phyloP scores from a whole-genome alignment of 2,888 invertebrate genomes.

The Drosophila vallismaia region DNA sequence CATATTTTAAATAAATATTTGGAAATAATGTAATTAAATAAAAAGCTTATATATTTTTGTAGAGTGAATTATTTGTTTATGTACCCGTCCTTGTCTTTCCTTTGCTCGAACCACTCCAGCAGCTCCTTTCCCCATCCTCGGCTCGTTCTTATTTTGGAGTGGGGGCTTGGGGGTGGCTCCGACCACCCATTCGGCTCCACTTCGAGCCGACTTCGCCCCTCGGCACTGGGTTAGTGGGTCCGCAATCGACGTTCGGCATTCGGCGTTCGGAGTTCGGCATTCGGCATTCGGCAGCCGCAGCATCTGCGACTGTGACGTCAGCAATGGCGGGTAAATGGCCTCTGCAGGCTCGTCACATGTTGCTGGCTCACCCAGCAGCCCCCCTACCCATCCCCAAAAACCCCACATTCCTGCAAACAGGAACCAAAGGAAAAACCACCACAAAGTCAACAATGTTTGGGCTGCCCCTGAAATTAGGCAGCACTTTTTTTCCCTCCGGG shows the following conservation, averaged over 20 bases:
- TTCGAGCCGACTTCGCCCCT: constrained; percentile 17
- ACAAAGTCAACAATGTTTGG: constrained; percentile 32
- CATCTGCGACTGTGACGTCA: constrained; percentile 65
- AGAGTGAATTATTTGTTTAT: not conserved
- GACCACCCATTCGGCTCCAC: constrained; percentile 7
- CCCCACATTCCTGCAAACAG: not conserved
- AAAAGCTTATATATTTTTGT: not conserved
- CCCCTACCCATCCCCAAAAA: constrained; percentile 6
- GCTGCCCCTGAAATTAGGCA: constrained; percentile 54
- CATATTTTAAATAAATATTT: too few relatives aligned
- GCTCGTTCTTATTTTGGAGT: not conserved
- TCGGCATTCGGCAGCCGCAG: constrained; percentile 2
- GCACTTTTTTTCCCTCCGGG: not conserved
- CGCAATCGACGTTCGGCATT: constrained; percentile 4
- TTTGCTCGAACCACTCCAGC: not conserved
- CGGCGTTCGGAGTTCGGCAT: not conserved
- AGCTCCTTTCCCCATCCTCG: not conserved
- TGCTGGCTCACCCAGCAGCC: constrained; percentile 56
- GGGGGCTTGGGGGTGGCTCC: constrained; percentile 5
- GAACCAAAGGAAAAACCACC: not conserved
- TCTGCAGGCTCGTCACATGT: constrained; percentile 69
- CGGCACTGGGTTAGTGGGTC: constrained; percentile 51
- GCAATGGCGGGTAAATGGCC: constrained; percentile 70
- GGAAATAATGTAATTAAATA: too few relatives aligned
- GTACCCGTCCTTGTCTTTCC: not conserved